Evolutionary conservation across 2,888 invertebrate genomes (phyloP).

Genomic region (Eustalomyia histrio): DNA sequence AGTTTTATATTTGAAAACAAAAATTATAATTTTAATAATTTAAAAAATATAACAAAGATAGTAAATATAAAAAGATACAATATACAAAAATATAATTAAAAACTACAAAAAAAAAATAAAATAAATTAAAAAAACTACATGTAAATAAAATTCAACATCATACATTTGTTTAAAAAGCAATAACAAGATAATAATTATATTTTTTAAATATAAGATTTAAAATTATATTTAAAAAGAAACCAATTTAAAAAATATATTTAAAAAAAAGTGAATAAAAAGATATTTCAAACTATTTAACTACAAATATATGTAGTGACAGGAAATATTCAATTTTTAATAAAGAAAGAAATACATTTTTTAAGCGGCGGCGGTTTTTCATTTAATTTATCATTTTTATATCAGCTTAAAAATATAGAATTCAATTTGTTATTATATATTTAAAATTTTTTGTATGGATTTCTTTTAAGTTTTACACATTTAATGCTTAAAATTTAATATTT

Average conservation of each 20-base stretch:
- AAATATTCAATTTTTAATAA: constrained; percentile 6
- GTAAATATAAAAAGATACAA: neutral
- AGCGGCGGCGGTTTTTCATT: constrained; percentile 60
- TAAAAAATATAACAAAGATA: neutral
- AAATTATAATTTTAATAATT: neutral
- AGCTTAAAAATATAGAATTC: constrained; percentile 48
- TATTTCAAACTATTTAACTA: neutral
- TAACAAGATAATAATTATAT: neutral
- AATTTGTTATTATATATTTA: constrained; percentile 14
- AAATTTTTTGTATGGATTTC: constrained; percentile 4
- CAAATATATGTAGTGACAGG: neutral
- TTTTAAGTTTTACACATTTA: constrained; percentile 53
- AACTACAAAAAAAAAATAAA: neutral
- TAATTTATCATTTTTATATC: constrained; percentile 21
- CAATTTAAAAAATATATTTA: constrained; percentile 14
- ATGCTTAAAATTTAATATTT: constrained; percentile 54
- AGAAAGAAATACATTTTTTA: constrained; percentile 25
- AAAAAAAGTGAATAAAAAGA: neutral
- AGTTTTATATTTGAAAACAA: neutral
- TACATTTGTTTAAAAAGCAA: constrained; percentile 20
- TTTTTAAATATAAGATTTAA: neutral
- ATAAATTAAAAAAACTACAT: neutral
- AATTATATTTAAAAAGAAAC: constrained; percentile 28
- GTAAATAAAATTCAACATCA: constrained; percentile 35
- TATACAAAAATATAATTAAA: neutral